Evolutionary conservation across 2,888 invertebrate genomes (phyloP).

Genomic region (Pemphredon lugubris): DNA sequence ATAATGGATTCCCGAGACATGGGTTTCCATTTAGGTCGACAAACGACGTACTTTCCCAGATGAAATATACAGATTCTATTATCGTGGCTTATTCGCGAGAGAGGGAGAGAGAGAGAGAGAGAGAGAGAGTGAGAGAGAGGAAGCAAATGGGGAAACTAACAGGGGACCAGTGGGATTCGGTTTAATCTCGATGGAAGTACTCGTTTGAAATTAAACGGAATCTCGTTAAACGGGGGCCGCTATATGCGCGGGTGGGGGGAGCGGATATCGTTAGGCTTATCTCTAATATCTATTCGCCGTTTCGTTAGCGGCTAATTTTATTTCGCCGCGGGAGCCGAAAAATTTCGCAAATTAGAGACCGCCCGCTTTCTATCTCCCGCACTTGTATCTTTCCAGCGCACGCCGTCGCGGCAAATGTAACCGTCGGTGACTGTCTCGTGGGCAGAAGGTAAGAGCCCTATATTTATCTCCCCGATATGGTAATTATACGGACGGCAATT

Average conservation of each 20-base stretch:
- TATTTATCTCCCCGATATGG: slow-evolving; percentile 74
- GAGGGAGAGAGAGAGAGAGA: background rate
- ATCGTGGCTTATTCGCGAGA: slow-evolving; percentile 10
- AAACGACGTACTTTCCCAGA: slow-evolving; percentile 14
- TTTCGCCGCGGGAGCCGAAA: too few relatives aligned
- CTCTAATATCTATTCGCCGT: too few relatives aligned
- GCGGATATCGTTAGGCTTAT: too few relatives aligned
- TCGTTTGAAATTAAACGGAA: slow-evolving; percentile 34
- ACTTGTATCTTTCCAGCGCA: slow-evolving; percentile 38
- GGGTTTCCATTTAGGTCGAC: slow-evolving; percentile 25
- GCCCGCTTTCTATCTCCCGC: too few relatives aligned
- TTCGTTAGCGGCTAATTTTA: too few relatives aligned
- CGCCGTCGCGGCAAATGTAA: slow-evolving; percentile 26
- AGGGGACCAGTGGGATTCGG: background rate
- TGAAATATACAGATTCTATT: slow-evolving; percentile 38
- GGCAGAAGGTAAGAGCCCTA: slow-evolving; percentile 57
- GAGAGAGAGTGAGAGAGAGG: too few relatives aligned
- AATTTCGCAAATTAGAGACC: too few relatives aligned
- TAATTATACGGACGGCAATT: slow-evolving; percentile 71
- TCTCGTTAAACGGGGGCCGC: too few relatives aligned
- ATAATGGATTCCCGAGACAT: slow-evolving; percentile 43
- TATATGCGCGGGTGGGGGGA: too few relatives aligned
- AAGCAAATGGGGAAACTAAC: too few relatives aligned
- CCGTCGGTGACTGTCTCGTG: slow-evolving; percentile 50
- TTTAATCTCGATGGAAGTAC: slow-evolving; percentile 31